Base-by-base conservation (phyloP, 1,140 invertebrate species). In the Pollicipes pollicipes region DNA sequence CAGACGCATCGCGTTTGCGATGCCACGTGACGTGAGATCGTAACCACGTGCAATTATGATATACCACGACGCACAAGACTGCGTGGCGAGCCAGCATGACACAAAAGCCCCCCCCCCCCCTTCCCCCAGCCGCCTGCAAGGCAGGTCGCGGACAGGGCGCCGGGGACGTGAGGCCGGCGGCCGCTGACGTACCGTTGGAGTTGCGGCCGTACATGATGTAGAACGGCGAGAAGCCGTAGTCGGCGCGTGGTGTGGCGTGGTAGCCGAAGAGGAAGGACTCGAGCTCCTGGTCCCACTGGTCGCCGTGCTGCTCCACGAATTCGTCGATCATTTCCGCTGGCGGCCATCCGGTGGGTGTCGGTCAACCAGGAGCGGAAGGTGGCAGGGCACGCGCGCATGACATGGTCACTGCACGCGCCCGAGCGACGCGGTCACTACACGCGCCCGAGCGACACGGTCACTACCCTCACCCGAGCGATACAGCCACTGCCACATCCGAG, bases 231-330 rank as follows among this genome's bases (percentile, higher is more conserved):
- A 73, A 70, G 29, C 66, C 29, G 32, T 66, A 69, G 27, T n/a
- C 6, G 17, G 30, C 30, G 21, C 66, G 8, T 30, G 66, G 66
- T 17, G 71, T 70, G 17, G 73, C 73, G 30, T 74, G 71, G 45
- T 76, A 76, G 45, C 78, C 75, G 70, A 77, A 77, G 27, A 78
- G 70, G 69, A 75, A 76, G 30, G 72, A 72, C 31, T 73, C 76
- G 64, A 78, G 69, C 70, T 78, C 76, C 70, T 74, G 70, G 66
- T 78, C 77, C 77, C 76, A 78, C 21, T 70, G 70, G 8, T 30
- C 69, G 24, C 73, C 72, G 67, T 76, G 74, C 27, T 72, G 70
- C 31, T 71, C 66, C 21, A 75, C 74, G 28, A 76, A 72, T 31
- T 73, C 28, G 35, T 77, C 75, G 32, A 77, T 28, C 58, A 77